Evolutionary conservation across 92 coral and sea anemone species (phyloP).

Genomic region (Meandrina meandrites): DNA sequence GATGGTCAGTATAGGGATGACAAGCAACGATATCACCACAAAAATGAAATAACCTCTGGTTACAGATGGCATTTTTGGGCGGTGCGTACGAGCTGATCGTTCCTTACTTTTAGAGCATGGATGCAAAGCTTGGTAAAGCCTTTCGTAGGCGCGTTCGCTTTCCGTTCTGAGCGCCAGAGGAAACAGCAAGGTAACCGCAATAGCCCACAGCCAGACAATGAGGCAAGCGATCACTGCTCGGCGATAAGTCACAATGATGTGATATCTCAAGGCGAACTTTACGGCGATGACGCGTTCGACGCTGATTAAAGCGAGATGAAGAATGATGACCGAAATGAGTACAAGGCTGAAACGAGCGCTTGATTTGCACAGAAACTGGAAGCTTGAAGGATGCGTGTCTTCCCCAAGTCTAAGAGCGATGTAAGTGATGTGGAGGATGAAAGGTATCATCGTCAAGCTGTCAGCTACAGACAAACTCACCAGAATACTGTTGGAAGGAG

Average conservation of each 20-base stretch:
- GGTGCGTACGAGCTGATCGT: not conserved
- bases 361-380: not conserved
- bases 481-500: slow-evolving; percentile 6
- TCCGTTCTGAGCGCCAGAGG: not conserved
- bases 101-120: not conserved
- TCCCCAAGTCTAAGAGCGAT: not conserved
- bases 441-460: not conserved
- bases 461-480: slow-evolving; percentile 12
- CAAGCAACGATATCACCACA: not conserved
- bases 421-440: not conserved
- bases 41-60: not conserved
- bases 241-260: not conserved
- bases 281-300: slow-evolving; percentile 18
- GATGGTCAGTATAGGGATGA: not conserved
- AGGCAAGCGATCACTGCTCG: slow-evolving; percentile 3
- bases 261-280: slow-evolving; percentile 4
- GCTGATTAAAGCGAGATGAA: slow-evolving; percentile 8
- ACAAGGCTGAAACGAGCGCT: not conserved
- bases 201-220: slow-evolving; percentile 7
- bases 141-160: not conserved
- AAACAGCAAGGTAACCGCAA: not conserved
- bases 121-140: slow-evolving; percentile 1
- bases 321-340: not conserved
- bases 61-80: not conserved
- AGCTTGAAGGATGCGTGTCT: not conserved